A percentile compares a stretch with the other conserved stretches of the same genome.
These are phyloP conservation scores for Acipenser oxyrinchus DNA, from an alignment of 2,797 vertebrate species.

Conservation along the genomic window DNA sequence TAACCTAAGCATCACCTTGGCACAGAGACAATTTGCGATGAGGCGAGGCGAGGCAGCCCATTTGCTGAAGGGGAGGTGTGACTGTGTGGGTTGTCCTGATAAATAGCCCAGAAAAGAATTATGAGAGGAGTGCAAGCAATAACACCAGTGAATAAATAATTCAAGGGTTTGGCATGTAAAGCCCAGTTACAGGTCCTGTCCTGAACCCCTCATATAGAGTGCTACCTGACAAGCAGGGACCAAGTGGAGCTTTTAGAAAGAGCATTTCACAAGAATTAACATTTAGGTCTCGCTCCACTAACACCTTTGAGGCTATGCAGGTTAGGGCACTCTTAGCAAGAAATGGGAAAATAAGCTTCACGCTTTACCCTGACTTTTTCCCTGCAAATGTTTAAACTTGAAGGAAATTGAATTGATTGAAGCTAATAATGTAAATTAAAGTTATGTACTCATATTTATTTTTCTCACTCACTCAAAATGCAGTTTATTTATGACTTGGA, in stretches of 20 bases:
- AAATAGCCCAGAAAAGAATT: constrained; percentile 1
- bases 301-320: too few species aligned
- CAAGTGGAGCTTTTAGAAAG: too few species aligned
- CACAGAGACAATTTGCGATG: neutral
- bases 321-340: too few species aligned
- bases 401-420: neutral
- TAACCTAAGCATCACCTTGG: constrained; percentile 1
- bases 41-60: neutral
- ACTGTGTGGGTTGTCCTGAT: neutral
- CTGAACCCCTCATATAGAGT: too few species aligned
- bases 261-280: too few species aligned
- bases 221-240: too few species aligned
- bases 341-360: neutral
- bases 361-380: neutral
- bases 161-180: neutral
- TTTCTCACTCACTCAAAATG: too few species aligned
- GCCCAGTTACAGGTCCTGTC: too few species aligned
- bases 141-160: neutral
- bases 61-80: constrained; percentile 1
- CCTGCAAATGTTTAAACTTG: neutral
- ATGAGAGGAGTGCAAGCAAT: neutral
- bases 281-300: too few species aligned
- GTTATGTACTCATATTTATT: too few species aligned
- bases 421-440: too few species aligned
- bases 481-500: too few species aligned